These are phyloP conservation scores for Carduelis carduelis DNA, from an alignment of 2,797 vertebrate genomes.

Conservation along the genomic window DNA sequence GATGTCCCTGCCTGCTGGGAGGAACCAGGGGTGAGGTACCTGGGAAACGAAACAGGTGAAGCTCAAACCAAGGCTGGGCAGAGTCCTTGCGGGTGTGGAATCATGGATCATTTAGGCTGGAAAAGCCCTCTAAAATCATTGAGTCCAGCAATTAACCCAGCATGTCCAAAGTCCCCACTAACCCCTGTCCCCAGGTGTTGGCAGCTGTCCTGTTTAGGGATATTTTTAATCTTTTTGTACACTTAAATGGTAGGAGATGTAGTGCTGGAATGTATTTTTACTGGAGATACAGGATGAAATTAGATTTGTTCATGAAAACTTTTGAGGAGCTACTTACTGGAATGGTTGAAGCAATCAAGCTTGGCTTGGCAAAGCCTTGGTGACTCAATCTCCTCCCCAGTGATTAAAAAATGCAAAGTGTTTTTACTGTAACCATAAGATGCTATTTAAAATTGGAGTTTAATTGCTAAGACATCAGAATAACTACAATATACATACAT, in stretches of 20 bases:
- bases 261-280: not conserved
- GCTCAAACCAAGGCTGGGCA: not conserved
- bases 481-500: not conserved
- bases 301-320: not conserved
- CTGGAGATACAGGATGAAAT: not conserved
- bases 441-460: not conserved
- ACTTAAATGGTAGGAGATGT: not conserved
- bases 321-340: not conserved
- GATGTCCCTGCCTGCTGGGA: slow-evolving; percentile 53
- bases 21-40: not conserved
- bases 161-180: not conserved
- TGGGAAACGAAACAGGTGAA: not conserved
- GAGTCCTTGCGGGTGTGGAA: not conserved
- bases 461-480: not conserved
- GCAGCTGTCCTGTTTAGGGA: not conserved
- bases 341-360: not conserved
- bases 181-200: not conserved
- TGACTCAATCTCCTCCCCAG: not conserved
- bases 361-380: not conserved
- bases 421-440: not conserved
- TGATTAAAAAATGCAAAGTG: not conserved
- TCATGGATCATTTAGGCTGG: not conserved
- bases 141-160: not conserved
- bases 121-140: not conserved
- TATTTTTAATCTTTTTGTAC: not conserved